A percentile compares a stretch with the other conserved stretches of the same genome.
Conservation (phyloP, 1,140 invertebrate genomes). For the Spodoptera litura region DNA sequence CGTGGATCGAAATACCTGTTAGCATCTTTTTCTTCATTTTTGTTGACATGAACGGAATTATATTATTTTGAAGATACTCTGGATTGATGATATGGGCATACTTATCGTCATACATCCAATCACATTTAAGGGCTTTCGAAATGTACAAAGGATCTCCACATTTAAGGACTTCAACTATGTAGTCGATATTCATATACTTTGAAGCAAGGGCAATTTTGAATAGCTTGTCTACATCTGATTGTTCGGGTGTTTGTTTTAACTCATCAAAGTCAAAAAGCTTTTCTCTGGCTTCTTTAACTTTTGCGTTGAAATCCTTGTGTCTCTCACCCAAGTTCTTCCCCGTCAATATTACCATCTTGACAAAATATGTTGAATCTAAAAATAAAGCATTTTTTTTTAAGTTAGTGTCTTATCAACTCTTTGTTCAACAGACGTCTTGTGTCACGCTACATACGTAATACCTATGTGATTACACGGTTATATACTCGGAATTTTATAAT, state of each 20-base stretch:
- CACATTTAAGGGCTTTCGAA: constrained; percentile 56
- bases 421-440: too few species aligned
- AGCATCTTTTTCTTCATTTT: constrained; percentile 60
- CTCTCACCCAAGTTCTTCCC: constrained; percentile 49
- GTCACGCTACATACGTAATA: too few species aligned
- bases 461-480: too few species aligned
- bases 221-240: constrained; percentile 56
- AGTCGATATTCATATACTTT: constrained; percentile 58
- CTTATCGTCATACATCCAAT: constrained; percentile 57
- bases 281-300: constrained; percentile 54
- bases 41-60: constrained; percentile 56
- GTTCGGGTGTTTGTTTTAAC: constrained; percentile 46
- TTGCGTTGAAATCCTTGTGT: constrained; percentile 57
- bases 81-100: constrained; percentile 55
- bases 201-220: constrained; percentile 65
- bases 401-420: too few species aligned
- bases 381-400: neutral
- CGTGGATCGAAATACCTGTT: constrained; percentile 50
- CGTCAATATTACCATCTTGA: constrained; percentile 53
- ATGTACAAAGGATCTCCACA: constrained; percentile 60
- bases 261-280: constrained; percentile 48
- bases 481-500: too few species aligned
- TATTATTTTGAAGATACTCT: constrained; percentile 53
- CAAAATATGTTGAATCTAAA: constrained; percentile 11
- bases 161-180: constrained; percentile 60